These are phyloP conservation scores for Hycleus phaleratus DNA, from an alignment of 1,140 invertebrate species.

Conservation along the genomic window DNA sequence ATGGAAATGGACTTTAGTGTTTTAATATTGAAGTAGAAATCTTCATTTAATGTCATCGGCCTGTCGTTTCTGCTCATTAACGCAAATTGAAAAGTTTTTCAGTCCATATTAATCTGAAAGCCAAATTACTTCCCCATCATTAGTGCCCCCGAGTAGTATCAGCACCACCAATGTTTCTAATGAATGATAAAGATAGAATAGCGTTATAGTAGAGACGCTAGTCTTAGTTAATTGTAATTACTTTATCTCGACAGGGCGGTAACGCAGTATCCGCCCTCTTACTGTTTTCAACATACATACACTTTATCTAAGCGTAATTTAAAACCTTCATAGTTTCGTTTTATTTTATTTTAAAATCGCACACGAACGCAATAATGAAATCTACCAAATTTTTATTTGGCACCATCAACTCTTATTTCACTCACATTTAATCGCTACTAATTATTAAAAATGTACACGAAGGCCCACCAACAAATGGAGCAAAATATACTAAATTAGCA, in stretches of 20 bases:
- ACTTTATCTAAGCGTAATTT: too few species aligned
- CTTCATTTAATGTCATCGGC: slow-evolving; percentile 21
- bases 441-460: too few species aligned
- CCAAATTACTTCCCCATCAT: slow-evolving; percentile 31
- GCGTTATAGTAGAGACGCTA: slow-evolving; percentile 4
- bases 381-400: too few species aligned
- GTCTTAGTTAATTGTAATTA: slow-evolving; percentile 31
- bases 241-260: slow-evolving; percentile 23
- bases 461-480: too few species aligned
- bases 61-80: slow-evolving; percentile 23
- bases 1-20: slow-evolving; percentile 14
- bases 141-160: slow-evolving; percentile 25
- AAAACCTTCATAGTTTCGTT: too few species aligned
- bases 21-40: slow-evolving; percentile 16
- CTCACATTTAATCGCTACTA: too few species aligned
- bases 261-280: neutral
- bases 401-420: too few species aligned
- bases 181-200: too few species aligned
- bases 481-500: too few species aligned
- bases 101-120: slow-evolving; percentile 27
- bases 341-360: too few species aligned
- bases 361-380: too few species aligned
- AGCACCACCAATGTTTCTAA: neutral
- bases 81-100: slow-evolving; percentile 31
- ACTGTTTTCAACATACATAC: neutral